These are phyloP conservation scores for Phyllostomus discolor DNA, from an alignment of 2,113 vertebrate genomes.

Conservation along the genomic window DNA sequence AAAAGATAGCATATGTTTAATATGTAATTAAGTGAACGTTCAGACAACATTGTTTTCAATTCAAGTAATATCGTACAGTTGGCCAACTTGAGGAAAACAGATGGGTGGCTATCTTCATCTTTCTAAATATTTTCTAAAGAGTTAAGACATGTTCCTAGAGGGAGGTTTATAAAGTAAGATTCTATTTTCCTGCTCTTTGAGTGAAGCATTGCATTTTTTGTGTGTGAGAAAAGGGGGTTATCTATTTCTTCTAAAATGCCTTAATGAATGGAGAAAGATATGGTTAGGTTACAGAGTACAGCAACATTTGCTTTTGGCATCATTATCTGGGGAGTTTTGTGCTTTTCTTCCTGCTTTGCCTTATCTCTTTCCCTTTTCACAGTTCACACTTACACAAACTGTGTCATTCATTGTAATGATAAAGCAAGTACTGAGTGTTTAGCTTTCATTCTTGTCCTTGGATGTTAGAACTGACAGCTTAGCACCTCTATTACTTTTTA, in stretches of 20 bases:
- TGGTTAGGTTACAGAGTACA: constrained; percentile 18
- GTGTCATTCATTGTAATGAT: constrained; percentile 56
- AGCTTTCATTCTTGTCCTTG: constrained; percentile 67
- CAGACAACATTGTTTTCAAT: constrained; percentile 53
- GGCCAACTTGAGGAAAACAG: constrained; percentile 23
- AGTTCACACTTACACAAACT: constrained; percentile 51
- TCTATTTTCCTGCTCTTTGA: background rate
- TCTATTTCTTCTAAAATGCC: constrained; percentile 70
- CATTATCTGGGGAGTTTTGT: constrained; percentile 45
- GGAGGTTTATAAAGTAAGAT: background rate
- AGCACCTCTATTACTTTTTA: constrained; percentile 76
- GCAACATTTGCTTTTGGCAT: constrained; percentile 51
- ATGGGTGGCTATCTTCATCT: constrained; percentile 31
- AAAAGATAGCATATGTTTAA: constrained; percentile 17
- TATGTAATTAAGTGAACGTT: constrained; percentile 14
- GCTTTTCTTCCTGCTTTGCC: constrained; percentile 57
- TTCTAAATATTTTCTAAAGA: constrained; percentile 56
- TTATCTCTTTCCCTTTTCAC: constrained; percentile 62
- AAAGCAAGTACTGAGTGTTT: constrained; percentile 68
- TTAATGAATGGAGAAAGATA: constrained; percentile 50
- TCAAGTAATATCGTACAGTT: background rate
- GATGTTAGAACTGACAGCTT: constrained; percentile 76
- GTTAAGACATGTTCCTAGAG: constrained; percentile 28
- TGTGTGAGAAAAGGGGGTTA: constrained; percentile 38
- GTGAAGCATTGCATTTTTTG: background rate